A percentile compares a stretch with the other conserved stretches of the same genome.
Conservation (phyloP, 2,888 invertebrate genomes). For the Andrena praecox region DNA sequence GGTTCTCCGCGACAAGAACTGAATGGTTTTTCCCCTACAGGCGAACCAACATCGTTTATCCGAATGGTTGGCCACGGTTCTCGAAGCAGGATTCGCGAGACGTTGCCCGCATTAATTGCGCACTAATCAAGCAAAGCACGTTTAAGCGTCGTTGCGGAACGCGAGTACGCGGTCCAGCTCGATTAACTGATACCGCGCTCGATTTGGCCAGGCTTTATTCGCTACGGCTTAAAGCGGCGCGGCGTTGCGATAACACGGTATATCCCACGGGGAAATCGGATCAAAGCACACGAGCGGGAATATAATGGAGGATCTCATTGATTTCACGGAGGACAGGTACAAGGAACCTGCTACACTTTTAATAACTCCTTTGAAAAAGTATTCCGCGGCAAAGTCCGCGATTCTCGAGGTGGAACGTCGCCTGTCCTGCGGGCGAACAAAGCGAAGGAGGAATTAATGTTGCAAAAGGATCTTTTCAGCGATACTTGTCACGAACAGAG, state of each 20-base stretch:
- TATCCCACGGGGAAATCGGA: not conserved
- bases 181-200: slow-evolving; percentile 32
- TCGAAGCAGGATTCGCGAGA: not conserved
- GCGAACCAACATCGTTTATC: not conserved
- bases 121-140: slow-evolving; percentile 11
- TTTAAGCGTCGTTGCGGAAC: slow-evolving; percentile 11
- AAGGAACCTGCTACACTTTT: slow-evolving; percentile 31
- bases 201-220: slow-evolving; percentile 41
- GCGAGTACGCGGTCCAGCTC: slow-evolving; percentile 5
- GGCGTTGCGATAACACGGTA: slow-evolving; percentile 17
- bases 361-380: slow-evolving; percentile 24
- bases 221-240: not conserved
- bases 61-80: not conserved
- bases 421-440: not conserved
- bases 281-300: slow-evolving; percentile 24
- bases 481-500: not conserved
- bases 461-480: slow-evolving; percentile 11
- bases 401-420: not conserved
- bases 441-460: slow-evolving; percentile 23
- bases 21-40: not conserved
- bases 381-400: not conserved
- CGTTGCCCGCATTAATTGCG: slow-evolving; percentile 1
- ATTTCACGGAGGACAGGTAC: slow-evolving; percentile 4
- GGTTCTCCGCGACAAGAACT: no score
- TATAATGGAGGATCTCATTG: slow-evolving; percentile 2